phyloP scores from a whole-genome alignment of 2,888 invertebrate genomes.

The Andrena chrysosceles region DNA sequence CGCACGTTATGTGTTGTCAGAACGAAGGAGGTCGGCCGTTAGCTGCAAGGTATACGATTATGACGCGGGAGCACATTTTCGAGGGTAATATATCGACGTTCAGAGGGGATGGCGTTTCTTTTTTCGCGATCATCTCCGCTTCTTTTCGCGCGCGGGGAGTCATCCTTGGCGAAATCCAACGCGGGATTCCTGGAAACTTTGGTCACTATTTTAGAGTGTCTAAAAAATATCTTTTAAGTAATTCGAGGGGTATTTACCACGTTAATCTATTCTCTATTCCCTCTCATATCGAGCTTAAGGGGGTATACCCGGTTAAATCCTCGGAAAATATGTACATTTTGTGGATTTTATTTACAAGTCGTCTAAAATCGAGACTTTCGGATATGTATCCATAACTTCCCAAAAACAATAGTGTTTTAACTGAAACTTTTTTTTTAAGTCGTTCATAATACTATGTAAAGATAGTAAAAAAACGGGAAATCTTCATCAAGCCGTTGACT shows the following conservation, averaged over 20 bases:
- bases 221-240: neutral
- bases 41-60: conserved; percentile 37
- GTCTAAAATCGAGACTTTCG: too few species aligned
- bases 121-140: neutral
- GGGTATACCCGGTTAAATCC: too few species aligned
- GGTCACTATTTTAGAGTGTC: neutral
- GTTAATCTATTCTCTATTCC: neutral
- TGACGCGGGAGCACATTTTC: conserved; percentile 29
- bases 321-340: too few species aligned
- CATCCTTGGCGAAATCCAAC: neutral
- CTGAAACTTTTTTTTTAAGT: too few species aligned
- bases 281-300: neutral
- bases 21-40: conserved; percentile 59
- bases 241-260: neutral
- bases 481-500: too few species aligned
- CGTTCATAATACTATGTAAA: too few species aligned
- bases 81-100: conserved; percentile 32
- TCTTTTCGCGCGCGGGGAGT: neutral
- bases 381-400: too few species aligned
- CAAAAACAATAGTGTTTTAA: too few species aligned
- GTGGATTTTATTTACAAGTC: too few species aligned
- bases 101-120: conserved; percentile 11
- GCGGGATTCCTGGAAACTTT: neutral
- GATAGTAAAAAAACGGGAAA: too few species aligned
- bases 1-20: conserved; percentile 47